Evolutionary conservation across 2,113 vertebrate species (phyloP), one percentile per base, ranked within the genome.

Genomic region (Noturus placidus): DNA sequence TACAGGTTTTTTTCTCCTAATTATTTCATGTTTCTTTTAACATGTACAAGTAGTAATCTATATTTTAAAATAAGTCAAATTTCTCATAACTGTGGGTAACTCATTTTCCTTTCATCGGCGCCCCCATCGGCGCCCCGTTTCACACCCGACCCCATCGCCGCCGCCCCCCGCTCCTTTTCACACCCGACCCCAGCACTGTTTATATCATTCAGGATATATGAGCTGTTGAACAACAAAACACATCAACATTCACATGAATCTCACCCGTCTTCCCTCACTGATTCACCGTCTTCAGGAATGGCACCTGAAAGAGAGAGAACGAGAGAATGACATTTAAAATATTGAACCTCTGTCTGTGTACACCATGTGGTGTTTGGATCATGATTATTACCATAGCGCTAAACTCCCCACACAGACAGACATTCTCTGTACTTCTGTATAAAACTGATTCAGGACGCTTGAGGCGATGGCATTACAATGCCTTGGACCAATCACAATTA

Each of bases 221-320:
- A 27, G 5, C 22, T 25, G 9, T 25, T 50, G 4, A 76, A 54
- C 25, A 54, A 30, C 2, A 50, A 77, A n/a, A 22, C 2, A 3
- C 5, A 0, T 56, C 1, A 15, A 14, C 2, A 30, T 78, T n/a
- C 25, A 52, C 9, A 50, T 30, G 27, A 65, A 65, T 13, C 82
- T 67, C 38, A 83, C 82, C 82, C 82, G 0, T 83, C 82, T 19
- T 67, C 82, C 42, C 27, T n/a, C 38, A 83, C 8, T 30, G 19
- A 19, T 50, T 83, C 81, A 63, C 57, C 33, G 0, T 54, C 86
- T 78, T 93, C 94, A 61, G 92, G 89, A n/a, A 85, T 63, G 25
- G 92, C 93, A 72, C 90, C 95, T 95, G 46, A 14, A 22, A 38
- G 30, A 59, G 19, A 86, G 4, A 25, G 52, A 86, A 38, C 74